Evolutionary conservation across 2,113 vertebrate genomes (phyloP).

Genomic region (Pterophyllum scalare): DNA sequence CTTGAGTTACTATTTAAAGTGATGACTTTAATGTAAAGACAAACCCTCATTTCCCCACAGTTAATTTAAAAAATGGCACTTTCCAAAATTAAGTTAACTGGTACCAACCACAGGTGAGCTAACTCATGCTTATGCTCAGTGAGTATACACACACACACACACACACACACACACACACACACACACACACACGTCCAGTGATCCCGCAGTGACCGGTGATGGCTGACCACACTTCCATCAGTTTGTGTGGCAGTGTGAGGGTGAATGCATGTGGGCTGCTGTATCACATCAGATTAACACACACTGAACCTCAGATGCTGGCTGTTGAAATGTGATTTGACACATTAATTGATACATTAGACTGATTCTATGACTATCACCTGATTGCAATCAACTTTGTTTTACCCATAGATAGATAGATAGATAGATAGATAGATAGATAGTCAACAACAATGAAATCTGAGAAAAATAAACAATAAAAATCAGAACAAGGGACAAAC

Average conservation of each 20-base stretch:
- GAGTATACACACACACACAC: not conserved
- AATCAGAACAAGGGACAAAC: not conserved
- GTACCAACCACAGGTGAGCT: not conserved
- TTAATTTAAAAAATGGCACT: too few relatives aligned
- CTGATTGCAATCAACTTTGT: not conserved
- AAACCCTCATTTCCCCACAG: not conserved
- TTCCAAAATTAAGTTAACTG: too few relatives aligned
- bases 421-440: not conserved
- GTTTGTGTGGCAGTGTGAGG: not conserved
- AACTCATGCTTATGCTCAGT: not conserved
- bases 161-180: not conserved
- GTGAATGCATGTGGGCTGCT: slow-evolving; percentile 33
- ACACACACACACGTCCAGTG: not conserved
- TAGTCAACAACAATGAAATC: not conserved
- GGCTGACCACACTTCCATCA: slow-evolving; percentile 13
- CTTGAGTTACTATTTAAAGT: not conserved
- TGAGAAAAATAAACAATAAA: slow-evolving; percentile 1
- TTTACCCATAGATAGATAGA: not conserved
- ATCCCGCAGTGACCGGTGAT: not conserved
- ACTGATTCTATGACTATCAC: not conserved
- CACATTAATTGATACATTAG: not conserved
- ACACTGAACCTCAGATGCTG: not conserved
- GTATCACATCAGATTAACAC: too few relatives aligned
- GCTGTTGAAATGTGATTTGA: not conserved
- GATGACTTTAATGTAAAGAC: not conserved